These are phyloP conservation scores for Chesias legatella DNA, from an alignment of 2,888 invertebrate species.

Conservation along the genomic window DNA sequence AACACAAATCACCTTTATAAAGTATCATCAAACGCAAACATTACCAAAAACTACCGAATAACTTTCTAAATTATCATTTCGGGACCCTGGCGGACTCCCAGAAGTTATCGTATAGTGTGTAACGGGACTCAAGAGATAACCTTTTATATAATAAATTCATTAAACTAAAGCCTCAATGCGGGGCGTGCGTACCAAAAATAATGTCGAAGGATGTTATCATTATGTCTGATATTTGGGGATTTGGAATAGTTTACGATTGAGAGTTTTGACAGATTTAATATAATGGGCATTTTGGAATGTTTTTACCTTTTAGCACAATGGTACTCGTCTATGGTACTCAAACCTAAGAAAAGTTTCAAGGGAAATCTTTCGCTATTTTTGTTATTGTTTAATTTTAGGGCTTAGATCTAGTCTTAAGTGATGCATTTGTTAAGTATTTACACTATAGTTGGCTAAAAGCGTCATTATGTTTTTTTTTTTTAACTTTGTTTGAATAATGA, in stretches of 20 bases:
- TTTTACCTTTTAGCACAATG: too few relatives aligned
- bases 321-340: too few relatives aligned
- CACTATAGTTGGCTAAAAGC: too few relatives aligned
- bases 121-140: constrained; percentile 38
- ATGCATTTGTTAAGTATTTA: too few relatives aligned
- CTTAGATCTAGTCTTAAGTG: too few relatives aligned
- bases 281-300: neutral
- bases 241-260: constrained; percentile 2
- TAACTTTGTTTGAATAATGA: too few relatives aligned
- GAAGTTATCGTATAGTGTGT: constrained; percentile 21
- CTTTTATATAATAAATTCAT: constrained; percentile 62
- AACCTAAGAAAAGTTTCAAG: too few relatives aligned
- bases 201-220: constrained; percentile 7
- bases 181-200: constrained; percentile 9
- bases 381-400: too few relatives aligned
- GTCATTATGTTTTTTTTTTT: too few relatives aligned
- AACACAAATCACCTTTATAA: too few relatives aligned
- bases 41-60: constrained; percentile 8
- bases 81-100: constrained; percentile 16
- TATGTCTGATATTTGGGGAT: constrained; percentile 10
- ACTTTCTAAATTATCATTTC: constrained; percentile 29
- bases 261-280: neutral
- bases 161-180: constrained; percentile 36
- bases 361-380: too few relatives aligned
- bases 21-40: too few relatives aligned